A percentile compares a stretch with the other conserved stretches of the same genome.
phyloP scores from a whole-genome alignment of 2,888 invertebrate genomes.

The Mellilla xanthometata region DNA sequence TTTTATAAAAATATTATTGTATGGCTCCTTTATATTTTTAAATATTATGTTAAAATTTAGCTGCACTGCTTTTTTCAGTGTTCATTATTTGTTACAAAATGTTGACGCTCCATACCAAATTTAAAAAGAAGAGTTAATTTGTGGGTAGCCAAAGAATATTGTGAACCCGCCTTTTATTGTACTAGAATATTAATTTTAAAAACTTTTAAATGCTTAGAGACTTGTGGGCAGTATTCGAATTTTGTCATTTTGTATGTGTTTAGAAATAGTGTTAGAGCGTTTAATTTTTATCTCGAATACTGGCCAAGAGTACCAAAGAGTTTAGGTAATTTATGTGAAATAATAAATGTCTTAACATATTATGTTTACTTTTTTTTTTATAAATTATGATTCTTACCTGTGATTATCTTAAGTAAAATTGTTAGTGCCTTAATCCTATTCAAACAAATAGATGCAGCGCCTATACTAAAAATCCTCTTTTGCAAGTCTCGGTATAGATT shows the following conservation, averaged over 20 bases:
- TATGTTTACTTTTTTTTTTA: neutral
- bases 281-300: conserved; percentile 22
- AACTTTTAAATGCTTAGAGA: conserved; percentile 16
- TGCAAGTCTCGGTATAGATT: no score
- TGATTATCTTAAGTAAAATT: no score
- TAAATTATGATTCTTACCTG: no score
- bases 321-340: conserved; percentile 31
- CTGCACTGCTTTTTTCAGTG: conserved; percentile 3
- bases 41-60: conserved; percentile 4
- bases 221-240: conserved; percentile 29
- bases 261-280: neutral
- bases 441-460: no score
- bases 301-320: conserved; percentile 58
- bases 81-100: neutral
- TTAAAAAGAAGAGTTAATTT: conserved; percentile 13
- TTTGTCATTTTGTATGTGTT: neutral
- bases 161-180: conserved; percentile 38
- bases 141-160: conserved; percentile 49
- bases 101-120: conserved; percentile 17
- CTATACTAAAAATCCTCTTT: no score
- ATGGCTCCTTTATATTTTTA: conserved; percentile 1
- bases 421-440: no score
- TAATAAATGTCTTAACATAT: conserved; percentile 39
- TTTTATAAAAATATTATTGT: neutral
- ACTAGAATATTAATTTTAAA: conserved; percentile 10